These are phyloP conservation scores for Misgurnus anguillicaudatus DNA, from an alignment of 2,113 vertebrate genomes.

Conservation along the genomic window DNA sequence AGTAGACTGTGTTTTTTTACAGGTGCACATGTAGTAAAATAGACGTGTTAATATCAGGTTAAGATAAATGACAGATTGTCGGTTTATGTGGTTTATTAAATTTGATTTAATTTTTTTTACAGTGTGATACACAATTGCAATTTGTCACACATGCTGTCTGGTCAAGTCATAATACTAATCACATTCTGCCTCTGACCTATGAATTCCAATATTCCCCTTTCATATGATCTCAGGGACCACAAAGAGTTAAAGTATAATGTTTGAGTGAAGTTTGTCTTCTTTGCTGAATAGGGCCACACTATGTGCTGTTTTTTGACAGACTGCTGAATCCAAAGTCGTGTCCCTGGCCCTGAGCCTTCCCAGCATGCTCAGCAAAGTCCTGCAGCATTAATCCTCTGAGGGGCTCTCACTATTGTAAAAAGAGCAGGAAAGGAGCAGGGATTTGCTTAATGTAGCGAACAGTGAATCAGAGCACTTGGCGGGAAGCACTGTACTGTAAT, in stretches of 20 bases:
- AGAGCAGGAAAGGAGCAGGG: conserved; percentile 1
- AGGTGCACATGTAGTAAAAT: no score
- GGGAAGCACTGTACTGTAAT: not conserved
- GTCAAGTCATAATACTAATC: not conserved
- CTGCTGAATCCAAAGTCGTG: conserved; percentile 74
- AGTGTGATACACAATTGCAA: no score
- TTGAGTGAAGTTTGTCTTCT: conserved; percentile 53
- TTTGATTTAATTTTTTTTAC: no score
- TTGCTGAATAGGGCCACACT: conserved; percentile 60
- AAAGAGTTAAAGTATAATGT: not conserved
- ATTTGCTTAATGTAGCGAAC: conserved; percentile 28
- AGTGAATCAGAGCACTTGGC: not conserved
- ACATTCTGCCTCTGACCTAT: not conserved
- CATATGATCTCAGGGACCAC: conserved; percentile 1
- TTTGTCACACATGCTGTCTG: not conserved
- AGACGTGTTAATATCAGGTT: no score
- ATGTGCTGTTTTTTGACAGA: conserved; percentile 63
- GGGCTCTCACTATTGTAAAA: conserved; percentile 53
- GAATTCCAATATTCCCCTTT: not conserved
- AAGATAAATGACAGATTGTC: no score
- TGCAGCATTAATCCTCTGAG: conserved; percentile 69
- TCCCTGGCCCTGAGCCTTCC: conserved; percentile 59
- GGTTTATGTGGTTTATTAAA: no score
- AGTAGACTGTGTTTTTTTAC: no score
- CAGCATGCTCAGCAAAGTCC: conserved; percentile 74